These are phyloP conservation scores for Ephestia elutella DNA, from an alignment of 1,140 invertebrate genomes.

Conservation along the genomic window DNA sequence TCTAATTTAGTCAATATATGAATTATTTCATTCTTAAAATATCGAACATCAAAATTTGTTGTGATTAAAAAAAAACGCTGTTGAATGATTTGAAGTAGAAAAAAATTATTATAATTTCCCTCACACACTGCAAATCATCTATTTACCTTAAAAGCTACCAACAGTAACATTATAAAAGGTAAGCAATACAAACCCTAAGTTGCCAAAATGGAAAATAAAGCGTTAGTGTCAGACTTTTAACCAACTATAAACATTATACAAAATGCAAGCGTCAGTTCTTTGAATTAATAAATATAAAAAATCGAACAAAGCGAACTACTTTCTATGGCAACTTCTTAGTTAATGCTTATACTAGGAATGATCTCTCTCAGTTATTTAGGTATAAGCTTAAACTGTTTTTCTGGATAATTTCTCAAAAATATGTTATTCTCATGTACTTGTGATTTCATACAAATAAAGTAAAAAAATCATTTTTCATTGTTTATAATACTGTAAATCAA, in stretches of 20 bases:
- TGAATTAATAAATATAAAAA: conserved; percentile 11
- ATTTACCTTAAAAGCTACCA: conserved; percentile 45
- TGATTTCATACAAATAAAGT: too few species aligned
- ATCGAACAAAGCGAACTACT: conserved; percentile 18
- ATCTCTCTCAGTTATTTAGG: conserved; percentile 59
- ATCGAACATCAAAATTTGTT: too few species aligned
- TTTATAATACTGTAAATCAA: too few species aligned
- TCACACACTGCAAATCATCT: background rate
- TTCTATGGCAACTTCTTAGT: conserved; percentile 39
- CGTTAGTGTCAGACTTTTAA: conserved; percentile 28
- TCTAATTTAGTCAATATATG: too few species aligned
- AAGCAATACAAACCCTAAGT: conserved; percentile 57
- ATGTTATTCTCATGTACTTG: too few species aligned
- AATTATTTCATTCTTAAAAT: too few species aligned
- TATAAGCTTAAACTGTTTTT: conserved; percentile 27
- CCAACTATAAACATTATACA: conserved; percentile 42
- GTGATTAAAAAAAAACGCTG: too few species aligned
- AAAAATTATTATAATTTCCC: background rate
- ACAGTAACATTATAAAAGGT: conserved; percentile 64
- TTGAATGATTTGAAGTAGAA: background rate
- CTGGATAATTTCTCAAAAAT: conserved; percentile 15
- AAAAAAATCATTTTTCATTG: too few species aligned
- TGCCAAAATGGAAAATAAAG: conserved; percentile 42
- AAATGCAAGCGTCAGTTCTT: conserved; percentile 53
- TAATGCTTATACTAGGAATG: conserved; percentile 52